These are phyloP conservation scores for Zoanthus sansibaricus DNA, from an alignment of 92 coral and sea anemone genomes.

Conservation along the genomic window DNA sequence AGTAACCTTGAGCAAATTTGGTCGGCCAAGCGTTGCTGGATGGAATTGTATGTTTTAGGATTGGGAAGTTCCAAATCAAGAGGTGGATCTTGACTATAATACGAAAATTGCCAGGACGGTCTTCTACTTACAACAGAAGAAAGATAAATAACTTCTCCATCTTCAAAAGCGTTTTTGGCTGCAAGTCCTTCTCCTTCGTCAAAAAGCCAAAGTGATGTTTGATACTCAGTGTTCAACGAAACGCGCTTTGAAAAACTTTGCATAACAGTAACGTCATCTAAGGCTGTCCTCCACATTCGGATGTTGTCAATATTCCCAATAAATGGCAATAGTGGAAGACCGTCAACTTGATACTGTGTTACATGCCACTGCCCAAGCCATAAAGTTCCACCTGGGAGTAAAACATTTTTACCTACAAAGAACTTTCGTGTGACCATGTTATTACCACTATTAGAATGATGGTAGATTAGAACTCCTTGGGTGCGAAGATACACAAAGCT, in stretches of 20 bases:
- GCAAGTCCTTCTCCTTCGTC: conserved; percentile 72
- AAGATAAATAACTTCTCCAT: conserved; percentile 45
- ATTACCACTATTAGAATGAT: conserved; percentile 40
- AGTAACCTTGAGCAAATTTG: conserved; percentile 55
- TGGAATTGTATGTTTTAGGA: conserved; percentile 20
- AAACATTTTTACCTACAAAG: conserved; percentile 55
- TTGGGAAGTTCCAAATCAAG: neutral
- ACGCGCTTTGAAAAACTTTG: conserved; percentile 49
- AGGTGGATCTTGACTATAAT: conserved; percentile 56
- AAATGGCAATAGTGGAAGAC: conserved; percentile 62
- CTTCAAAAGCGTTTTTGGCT: conserved; percentile 46
- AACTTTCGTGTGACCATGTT: conserved; percentile 42
- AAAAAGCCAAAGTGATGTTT: conserved; percentile 67
- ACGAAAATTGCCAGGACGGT: conserved; percentile 71
- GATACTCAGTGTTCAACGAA: conserved; percentile 23
- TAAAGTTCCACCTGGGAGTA: conserved; percentile 59
- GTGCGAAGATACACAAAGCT: conserved; percentile 47
- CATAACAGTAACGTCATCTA: conserved; percentile 56
- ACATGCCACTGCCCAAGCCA: conserved; percentile 74
- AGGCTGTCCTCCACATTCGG: conserved; percentile 57
- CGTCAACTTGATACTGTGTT: conserved; percentile 46
- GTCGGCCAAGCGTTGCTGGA: conserved; percentile 35
- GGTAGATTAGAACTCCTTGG: conserved; percentile 48
- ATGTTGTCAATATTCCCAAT: conserved; percentile 68
- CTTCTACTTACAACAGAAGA: conserved; percentile 56